Percentiles rank a stretch among this genome's conserved stretches.
These are phyloP conservation scores for Penaeus japonicus DNA, from an alignment of 1,140 invertebrate genomes.

Conservation along the genomic window DNA sequence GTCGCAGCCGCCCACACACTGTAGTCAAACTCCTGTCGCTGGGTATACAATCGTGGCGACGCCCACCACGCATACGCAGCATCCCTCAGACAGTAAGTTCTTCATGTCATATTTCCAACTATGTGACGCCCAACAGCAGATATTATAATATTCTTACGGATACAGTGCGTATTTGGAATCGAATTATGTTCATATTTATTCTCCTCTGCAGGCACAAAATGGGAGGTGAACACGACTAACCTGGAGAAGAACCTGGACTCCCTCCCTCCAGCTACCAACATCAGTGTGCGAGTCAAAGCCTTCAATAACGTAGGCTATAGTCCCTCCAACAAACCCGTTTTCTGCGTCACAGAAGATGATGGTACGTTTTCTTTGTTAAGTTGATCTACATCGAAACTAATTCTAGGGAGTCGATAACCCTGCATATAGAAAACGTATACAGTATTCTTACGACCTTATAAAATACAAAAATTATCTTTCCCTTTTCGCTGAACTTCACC, in stretches of 20 bases:
- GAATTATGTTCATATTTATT: background rate
- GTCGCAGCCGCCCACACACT: constrained; percentile 44
- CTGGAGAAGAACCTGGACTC: constrained; percentile 44
- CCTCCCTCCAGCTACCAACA: constrained; percentile 63
- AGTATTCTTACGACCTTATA: too few species aligned
- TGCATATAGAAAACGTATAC: too few species aligned
- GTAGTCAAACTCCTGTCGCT: constrained; percentile 35
- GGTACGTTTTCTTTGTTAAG: constrained; percentile 49
- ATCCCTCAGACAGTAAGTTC: background rate
- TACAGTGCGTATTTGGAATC: too few species aligned
- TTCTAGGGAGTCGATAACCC: too few species aligned
- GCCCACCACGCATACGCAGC: constrained; percentile 39
- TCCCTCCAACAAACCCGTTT: constrained; percentile 63
- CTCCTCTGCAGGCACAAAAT: background rate
- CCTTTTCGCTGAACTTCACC: too few species aligned
- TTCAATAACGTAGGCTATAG: constrained; percentile 69
- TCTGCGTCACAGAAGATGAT: constrained; percentile 64
- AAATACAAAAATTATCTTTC: too few species aligned
- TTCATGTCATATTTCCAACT: too few species aligned
- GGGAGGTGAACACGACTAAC: constrained; percentile 48
- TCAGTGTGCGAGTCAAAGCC: constrained; percentile 66
- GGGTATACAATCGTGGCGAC: constrained; percentile 39
- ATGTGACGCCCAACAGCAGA: too few species aligned
- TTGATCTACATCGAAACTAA: too few species aligned
- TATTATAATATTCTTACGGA: too few species aligned